A percentile compares a stretch with the other conserved stretches of the same genome.
phyloP scores from a whole-genome alignment of 2,797 vertebrate species.

The Darevskia nairensis region DNA sequence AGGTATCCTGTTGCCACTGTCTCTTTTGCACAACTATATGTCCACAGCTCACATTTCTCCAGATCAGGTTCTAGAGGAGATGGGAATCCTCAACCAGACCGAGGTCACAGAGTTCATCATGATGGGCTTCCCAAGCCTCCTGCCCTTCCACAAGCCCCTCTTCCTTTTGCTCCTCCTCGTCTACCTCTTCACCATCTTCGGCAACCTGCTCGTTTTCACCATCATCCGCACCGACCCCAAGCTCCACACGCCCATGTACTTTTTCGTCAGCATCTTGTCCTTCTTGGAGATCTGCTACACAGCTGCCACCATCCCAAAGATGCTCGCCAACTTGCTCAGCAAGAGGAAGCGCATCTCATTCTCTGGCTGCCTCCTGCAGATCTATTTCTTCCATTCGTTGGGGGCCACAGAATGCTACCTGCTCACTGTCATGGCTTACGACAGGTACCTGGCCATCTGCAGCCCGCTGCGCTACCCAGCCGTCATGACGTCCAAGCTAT shows the following conservation, averaged over 20 bases:
- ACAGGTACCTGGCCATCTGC: conserved; percentile 62
- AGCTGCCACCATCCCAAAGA: conserved; percentile 57
- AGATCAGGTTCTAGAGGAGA: background rate
- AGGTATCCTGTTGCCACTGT: no score
- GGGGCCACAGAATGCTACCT: conserved; percentile 60
- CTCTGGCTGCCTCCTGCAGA: conserved; percentile 56
- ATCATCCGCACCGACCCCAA: conserved; percentile 35
- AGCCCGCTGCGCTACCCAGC: conserved; percentile 65
- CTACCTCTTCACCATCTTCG: conserved; percentile 56
- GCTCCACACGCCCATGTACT: conserved; percentile 64
- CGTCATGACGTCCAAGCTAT: conserved; percentile 66
- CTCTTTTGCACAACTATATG: background rate
- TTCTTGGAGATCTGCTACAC: conserved; percentile 67
- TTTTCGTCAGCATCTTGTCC: conserved; percentile 61
- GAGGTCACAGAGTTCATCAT: conserved; percentile 59
- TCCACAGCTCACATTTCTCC: background rate
- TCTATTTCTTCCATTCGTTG: conserved; percentile 67
- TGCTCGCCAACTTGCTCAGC: conserved; percentile 59
- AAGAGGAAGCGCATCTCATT: conserved; percentile 56
- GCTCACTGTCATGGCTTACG: conserved; percentile 60
- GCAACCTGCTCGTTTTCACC: conserved; percentile 57
- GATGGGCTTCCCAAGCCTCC: conserved; percentile 43
- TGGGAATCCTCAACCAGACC: background rate
- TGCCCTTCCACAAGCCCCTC: conserved; percentile 18
- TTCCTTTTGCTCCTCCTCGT: conserved; percentile 54